Base-by-base conservation (phyloP, 2,888 invertebrate species). In the Thalpophila matura region DNA sequence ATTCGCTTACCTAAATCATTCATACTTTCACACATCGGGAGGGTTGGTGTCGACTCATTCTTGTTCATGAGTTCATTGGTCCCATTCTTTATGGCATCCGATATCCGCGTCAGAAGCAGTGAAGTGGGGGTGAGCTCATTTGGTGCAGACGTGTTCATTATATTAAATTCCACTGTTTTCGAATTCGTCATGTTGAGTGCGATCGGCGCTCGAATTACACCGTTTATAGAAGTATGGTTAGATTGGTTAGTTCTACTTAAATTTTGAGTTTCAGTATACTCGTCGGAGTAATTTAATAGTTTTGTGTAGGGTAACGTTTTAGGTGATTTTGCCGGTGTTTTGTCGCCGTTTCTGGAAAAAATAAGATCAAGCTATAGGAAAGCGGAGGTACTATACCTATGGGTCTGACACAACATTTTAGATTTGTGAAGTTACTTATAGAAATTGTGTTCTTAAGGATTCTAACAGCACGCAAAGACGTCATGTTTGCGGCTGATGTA, bases 1-100 rank as follows among this genome's bases (percentile, higher is more conserved):
- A n/a, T n/a, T n/a, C n/a, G n/a, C 93, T 95, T 88, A 97, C 97
- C 96, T 85, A 97, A 95, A 89, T 96, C 96, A 31, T 97, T 96
- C 46, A 96, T 92, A 61, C 92, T 92, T 14, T 96, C 96, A 88
- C 97, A 97, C 22, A 90, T 86, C 70, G 87, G 95, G 89, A 87
- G 85, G 69, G 72, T 84, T 2, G 24, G n/a, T 12, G 47, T n/a
- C 33, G 84, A 80, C 75, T 88, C 89, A 55, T 80, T 89, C 66
- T 78, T 84, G 59, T 81, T 87, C n/a, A 82, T 84, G 2, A 80
- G 80, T 69, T 93, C 93, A 1, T 89, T 89, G 0, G 88, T 89
- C 26, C 85, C 86, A 56, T 86, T 91, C 71, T 86, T 91, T 2
- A 90, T 74, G 0, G 87, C 83, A 0, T 90, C 90, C 77, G 90